These are phyloP conservation scores for Panzeria rudis DNA, from an alignment of 2,888 invertebrate genomes.

Conservation along the genomic window DNA sequence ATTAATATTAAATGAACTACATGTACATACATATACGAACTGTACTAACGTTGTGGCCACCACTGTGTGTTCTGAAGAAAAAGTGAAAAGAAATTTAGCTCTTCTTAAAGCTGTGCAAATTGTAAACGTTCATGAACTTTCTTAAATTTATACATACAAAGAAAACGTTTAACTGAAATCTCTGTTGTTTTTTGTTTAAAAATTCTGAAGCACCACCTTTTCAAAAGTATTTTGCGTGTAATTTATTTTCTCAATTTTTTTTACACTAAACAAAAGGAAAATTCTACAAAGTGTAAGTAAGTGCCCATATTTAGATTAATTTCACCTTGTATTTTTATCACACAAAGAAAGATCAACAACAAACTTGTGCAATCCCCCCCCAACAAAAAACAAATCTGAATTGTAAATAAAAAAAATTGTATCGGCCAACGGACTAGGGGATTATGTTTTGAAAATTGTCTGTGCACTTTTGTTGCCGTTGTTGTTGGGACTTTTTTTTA, in stretches of 20 bases:
- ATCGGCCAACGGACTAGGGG: constrained; percentile 18
- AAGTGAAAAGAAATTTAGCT: constrained; percentile 15
- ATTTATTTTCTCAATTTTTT: neutral
- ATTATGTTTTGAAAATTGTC: constrained; percentile 8
- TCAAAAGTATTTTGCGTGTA: constrained; percentile 36
- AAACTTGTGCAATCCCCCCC: constrained; percentile 32
- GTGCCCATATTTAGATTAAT: constrained; percentile 58
- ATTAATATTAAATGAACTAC: no score
- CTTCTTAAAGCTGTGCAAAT: neutral
- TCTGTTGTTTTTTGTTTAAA: neutral
- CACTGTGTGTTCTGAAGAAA: neutral
- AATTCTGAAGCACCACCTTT: constrained; percentile 7
- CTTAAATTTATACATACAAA: constrained; percentile 25
- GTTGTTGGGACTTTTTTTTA: constrained; percentile 32
- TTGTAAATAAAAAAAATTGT: constrained; percentile 26
- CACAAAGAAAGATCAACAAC: constrained; percentile 50
- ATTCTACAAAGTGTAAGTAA: constrained; percentile 18
- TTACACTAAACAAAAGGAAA: constrained; percentile 34
- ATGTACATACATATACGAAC: neutral
- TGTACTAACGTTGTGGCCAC: neutral
- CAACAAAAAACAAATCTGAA: constrained; percentile 39
- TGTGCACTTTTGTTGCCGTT: constrained; percentile 28
- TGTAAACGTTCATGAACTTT: constrained; percentile 43
- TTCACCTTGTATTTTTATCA: constrained; percentile 64
- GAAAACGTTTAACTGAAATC: constrained; percentile 3